These are phyloP conservation scores for Calephelis perditalis DNA, from an alignment of 2,888 invertebrate genomes.

Conservation along the genomic window DNA sequence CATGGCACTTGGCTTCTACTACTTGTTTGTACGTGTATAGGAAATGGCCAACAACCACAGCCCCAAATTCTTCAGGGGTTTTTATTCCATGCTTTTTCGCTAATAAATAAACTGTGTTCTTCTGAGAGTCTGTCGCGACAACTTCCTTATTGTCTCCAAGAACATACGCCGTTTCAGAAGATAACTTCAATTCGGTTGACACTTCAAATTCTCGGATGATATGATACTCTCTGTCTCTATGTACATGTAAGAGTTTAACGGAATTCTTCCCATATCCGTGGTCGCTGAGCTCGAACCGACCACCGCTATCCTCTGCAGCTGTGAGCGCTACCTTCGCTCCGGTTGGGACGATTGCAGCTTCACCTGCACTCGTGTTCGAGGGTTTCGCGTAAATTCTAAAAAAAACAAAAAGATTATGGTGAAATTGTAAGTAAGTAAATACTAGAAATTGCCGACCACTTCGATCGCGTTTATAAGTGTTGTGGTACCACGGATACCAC, in stretches of 20 bases:
- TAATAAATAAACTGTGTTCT: slow-evolving; percentile 88
- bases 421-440: no score
- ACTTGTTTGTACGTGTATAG: slow-evolving; percentile 87
- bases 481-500: no score
- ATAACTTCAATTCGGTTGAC: slow-evolving; percentile 82
- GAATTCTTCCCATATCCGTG: slow-evolving; percentile 86
- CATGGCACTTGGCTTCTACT: slow-evolving; percentile 81
- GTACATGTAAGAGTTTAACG: slow-evolving; percentile 85
- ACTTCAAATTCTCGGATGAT: slow-evolving; percentile 86
- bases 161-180: slow-evolving; percentile 84
- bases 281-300: slow-evolving; percentile 79
- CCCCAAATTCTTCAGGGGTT: slow-evolving; percentile 86
- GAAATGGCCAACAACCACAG: slow-evolving; percentile 86
- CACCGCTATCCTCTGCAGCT: slow-evolving; percentile 63
- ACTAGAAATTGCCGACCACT: no score
- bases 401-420: slow-evolving; percentile 15
- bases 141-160: slow-evolving; percentile 88
- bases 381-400: slow-evolving; percentile 72
- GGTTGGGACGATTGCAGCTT: slow-evolving; percentile 30
- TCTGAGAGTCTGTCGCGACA: slow-evolving; percentile 89
- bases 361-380: slow-evolving; percentile 59
- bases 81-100: slow-evolving; percentile 88
- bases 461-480: no score
- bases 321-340: slow-evolving; percentile 41
- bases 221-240: slow-evolving; percentile 82